Base-by-base conservation (phyloP, 2,113 vertebrate genomes). In the Neolamprologus modestus region DNA sequence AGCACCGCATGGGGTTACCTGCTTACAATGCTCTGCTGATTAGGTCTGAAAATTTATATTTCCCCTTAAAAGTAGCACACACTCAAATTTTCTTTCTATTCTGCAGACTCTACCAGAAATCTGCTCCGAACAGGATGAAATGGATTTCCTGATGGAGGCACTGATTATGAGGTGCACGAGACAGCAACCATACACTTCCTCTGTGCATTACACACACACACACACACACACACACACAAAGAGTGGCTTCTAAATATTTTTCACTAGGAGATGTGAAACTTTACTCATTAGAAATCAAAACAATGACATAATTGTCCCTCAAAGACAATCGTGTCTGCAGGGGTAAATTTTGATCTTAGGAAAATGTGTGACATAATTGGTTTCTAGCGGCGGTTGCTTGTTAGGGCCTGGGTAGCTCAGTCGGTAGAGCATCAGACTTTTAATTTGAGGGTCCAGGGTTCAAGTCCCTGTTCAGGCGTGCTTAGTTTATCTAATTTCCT, bases 141-240 rank as follows among this genome's bases (percentile, higher is more conserved):
- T 98, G 97, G 97, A 98, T 96, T 99, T 99, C 96, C 96, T 99
- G 87, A 98, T 97, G 97, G 97, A 99, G 95, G 97, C 96, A 0
- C 82, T 99, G 89, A 99, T 98, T 91, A 98, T 99, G 97, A 98
- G 98, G 98, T 98, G 50, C 80, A 28, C 45, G 17, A 33, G 17
- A 40, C 40, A 31, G 61, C 59, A 84, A 42, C 61, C 13, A 4
- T 83, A 42, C 31, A 33, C 66, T 59, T 54, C 26, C 50, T 81
- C 2, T 82, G 17, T 14, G 4, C 45, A 76, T 81, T 57, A 16
- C 33, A 68, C 59, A 73, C 52, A 57, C 57, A 76, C 47, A 59
- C 55, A 55, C 12, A 31, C 11, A 53, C 11, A 53, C 59, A 63
- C 53, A 63, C 52, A 76, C 59, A 66, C 8, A 16, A 5, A 28